Percentiles rank a stretch among this genome's conserved stretches.
phyloP scores from a whole-genome alignment of 2,888 invertebrate species.

The Omphaloscelis lunosa region DNA sequence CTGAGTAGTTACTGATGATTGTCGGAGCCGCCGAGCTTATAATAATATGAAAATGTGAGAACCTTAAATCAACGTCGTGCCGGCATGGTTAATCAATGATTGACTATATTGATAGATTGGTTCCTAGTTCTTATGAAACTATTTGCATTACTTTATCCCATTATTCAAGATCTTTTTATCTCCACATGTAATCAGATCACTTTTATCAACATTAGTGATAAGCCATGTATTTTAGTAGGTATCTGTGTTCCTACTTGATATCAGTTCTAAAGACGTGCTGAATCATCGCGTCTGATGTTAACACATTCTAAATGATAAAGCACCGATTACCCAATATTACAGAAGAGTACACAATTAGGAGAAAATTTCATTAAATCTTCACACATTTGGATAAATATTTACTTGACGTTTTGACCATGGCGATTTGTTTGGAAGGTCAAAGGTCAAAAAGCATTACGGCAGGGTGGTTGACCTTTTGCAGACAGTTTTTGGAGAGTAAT shows the following conservation, averaged over 20 bases:
- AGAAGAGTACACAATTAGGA: background rate
- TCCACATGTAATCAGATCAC: slow-evolving; percentile 15
- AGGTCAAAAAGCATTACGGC: background rate
- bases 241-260: background rate
- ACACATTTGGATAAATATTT: slow-evolving; percentile 16
- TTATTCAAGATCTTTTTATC: slow-evolving; percentile 23
- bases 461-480: background rate
- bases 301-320: slow-evolving; percentile 5
- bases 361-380: slow-evolving; percentile 13
- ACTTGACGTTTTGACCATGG: background rate
- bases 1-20: background rate
- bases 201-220: slow-evolving; percentile 42
- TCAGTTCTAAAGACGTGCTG: slow-evolving; percentile 35
- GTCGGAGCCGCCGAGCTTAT: background rate
- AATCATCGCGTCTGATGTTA: slow-evolving; percentile 37
- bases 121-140: slow-evolving; percentile 11
- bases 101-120: slow-evolving; percentile 5
- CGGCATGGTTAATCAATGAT: background rate
- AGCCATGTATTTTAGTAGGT: slow-evolving; percentile 35
- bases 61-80: background rate
- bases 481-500: background rate
- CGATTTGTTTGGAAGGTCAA: slow-evolving; percentile 11
- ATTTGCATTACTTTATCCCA: slow-evolving; percentile 8
- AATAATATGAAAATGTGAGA: background rate
- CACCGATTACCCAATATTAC: slow-evolving; percentile 24